A percentile compares a stretch with the other conserved stretches of the same genome.
Evolutionary conservation across 92 coral and sea anemone species (phyloP).

Genomic region (Porites rus): DNA sequence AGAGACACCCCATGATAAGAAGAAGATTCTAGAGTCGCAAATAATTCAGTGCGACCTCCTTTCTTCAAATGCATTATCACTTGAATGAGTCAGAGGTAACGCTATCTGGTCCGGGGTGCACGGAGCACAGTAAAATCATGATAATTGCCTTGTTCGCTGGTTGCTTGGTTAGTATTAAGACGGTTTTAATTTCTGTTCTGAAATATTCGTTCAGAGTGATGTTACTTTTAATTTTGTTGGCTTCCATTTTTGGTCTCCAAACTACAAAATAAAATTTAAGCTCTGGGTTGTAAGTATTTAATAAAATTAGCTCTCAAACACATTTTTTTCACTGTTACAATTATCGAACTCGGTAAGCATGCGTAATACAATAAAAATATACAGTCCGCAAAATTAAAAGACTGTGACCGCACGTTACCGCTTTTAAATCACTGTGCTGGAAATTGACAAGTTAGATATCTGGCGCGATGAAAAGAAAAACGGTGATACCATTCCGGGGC

Average conservation of each 20-base stretch:
- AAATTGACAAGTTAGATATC: constrained; percentile 26
- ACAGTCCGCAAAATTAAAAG: constrained; percentile 23
- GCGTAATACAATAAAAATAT: constrained; percentile 27
- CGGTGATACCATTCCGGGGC: not conserved
- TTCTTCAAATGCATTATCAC: too few species aligned
- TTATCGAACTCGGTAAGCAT: not conserved
- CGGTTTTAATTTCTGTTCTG: not conserved
- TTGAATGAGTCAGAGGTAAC: too few species aligned
- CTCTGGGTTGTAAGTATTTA: not conserved
- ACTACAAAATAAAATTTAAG: not conserved
- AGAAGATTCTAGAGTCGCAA: too few species aligned
- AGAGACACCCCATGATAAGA: too few species aligned
- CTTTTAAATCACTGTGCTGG: not conserved
- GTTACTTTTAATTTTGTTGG: not conserved
- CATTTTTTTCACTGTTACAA: not conserved
- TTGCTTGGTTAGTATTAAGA: not conserved
- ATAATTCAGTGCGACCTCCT: too few species aligned
- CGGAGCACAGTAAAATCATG: not conserved
- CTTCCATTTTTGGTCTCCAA: not conserved
- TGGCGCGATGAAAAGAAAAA: not conserved
- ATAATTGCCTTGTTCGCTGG: not conserved
- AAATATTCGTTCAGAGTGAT: not conserved
- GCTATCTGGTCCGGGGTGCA: not conserved
- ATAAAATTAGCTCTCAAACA: not conserved
- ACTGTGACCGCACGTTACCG: constrained; percentile 11